Base-by-base conservation (phyloP, 1,140 invertebrate species). In the Hyles euphorbiae region DNA sequence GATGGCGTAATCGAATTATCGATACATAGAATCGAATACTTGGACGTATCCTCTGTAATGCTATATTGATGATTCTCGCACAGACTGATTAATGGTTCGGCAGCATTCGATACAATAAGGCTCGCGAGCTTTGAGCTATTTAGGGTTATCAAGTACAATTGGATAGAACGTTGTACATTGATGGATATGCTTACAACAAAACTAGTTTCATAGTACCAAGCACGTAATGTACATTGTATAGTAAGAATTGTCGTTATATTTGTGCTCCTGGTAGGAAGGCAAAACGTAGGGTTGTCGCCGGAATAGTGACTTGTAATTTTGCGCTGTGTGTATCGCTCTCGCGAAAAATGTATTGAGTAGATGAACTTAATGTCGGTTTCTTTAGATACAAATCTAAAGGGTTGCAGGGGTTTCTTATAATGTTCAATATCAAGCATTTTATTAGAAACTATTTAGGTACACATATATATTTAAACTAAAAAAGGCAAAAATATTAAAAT, bases 41-140 rank as follows among this genome's bases (percentile, higher is more conserved):
- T 78, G 80, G 80, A 84, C 82, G 82, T 81, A 81, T 81, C 74
- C 65, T 76, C 74, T 73, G 81, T 81, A 85, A 87, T 87, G 76
- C 70, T 87, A 83, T 87, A 87, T 87, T 87, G 84, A 87, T 87
- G 84, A 81, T 84, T 80, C 81, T 75, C 58, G 76, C 72, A 80
- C 78, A 87, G 84, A 85, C 84, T 85, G 84, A 87, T 87, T 85
- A 87, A 87, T 87, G 84, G 74, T 79, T 65, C 62, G 69, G 63
- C 74, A 69, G 72, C 78, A 68, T 77, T 75, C 68, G 72, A 75
- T 76, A 85, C 82, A 87, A 87, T 87, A 63, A 74, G 70, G 61
- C 69, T 70, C 61, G 67, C 53, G 40, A 64, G 70, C 76, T 66
- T 61, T 72, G 67, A 57, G 45, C 57, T 45, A 70, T 74, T 69